These are phyloP conservation scores for Alviniconcha strummeri DNA, from an alignment of 2,888 invertebrate genomes.

Conservation along the genomic window DNA sequence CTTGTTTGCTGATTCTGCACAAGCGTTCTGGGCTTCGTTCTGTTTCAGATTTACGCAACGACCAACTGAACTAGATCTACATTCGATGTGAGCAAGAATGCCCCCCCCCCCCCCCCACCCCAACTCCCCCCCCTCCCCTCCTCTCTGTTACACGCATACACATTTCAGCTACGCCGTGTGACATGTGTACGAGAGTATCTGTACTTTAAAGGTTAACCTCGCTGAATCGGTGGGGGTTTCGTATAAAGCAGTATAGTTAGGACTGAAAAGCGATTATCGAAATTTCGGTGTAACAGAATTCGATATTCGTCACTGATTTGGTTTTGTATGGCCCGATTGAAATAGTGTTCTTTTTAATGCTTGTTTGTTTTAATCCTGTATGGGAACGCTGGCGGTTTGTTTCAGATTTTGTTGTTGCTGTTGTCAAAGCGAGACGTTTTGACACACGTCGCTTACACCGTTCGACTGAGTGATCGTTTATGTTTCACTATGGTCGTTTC, in stretches of 20 bases:
- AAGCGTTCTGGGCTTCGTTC: too few species aligned
- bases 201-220: neutral
- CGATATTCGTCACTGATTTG: too few species aligned
- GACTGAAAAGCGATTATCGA: too few species aligned
- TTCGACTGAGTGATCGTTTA: neutral
- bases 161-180: too few species aligned
- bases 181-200: too few species aligned
- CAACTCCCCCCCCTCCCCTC: neutral
- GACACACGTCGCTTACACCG: neutral
- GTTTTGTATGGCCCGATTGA: too few species aligned
- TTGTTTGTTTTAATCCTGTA: too few species aligned
- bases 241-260: neutral
- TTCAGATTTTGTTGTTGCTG: slow-evolving; percentile 2
- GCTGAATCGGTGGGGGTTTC: neutral
- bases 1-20: too few species aligned
- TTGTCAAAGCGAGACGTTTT: neutral
- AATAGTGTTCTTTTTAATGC: too few species aligned
- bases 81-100: neutral
- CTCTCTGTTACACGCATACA: too few species aligned
- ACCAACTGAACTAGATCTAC: neutral
- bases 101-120: neutral
- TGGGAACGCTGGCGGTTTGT: neutral
- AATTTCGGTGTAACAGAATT: too few species aligned
- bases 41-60: neutral
- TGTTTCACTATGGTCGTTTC: neutral